Conservation (phyloP, 1,140 invertebrate species). For the Triops longicaudatus region DNA sequence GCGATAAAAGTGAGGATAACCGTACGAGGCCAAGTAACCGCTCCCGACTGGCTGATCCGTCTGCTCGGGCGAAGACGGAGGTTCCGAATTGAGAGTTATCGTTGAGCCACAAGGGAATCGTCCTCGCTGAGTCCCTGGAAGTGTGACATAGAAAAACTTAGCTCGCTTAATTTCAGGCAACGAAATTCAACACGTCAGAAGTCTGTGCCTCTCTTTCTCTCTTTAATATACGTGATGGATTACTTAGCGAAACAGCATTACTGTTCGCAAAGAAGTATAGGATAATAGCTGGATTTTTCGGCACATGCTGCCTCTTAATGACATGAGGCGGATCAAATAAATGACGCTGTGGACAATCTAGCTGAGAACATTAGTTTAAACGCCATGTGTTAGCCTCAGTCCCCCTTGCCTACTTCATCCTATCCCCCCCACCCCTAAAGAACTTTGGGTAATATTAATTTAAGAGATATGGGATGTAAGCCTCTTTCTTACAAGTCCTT, state of each 20-base stretch:
- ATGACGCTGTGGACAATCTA: not conserved
- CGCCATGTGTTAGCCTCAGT: not conserved
- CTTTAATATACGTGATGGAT: no score
- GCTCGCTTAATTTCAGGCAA: not conserved
- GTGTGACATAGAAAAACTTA: not conserved
- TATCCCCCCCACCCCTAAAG: not conserved
- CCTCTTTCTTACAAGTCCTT: not conserved
- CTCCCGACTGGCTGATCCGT: not conserved
- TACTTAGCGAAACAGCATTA: no score
- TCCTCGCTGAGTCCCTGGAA: not conserved
- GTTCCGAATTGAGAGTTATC: not conserved
- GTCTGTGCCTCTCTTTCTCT: no score
- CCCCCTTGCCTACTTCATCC: not conserved
- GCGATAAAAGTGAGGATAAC: conserved; percentile 24
- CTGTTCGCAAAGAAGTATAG: no score
- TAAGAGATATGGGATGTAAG: not conserved
- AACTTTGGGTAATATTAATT: not conserved
- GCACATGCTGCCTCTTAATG: not conserved
- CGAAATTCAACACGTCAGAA: no score
- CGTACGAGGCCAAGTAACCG: conserved; percentile 19
- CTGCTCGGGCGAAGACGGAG: not conserved
- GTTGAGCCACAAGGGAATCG: not conserved
- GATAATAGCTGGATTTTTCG: not conserved
- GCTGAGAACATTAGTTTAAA: not conserved
- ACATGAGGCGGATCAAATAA: not conserved